Evolutionary conservation across 2,113 vertebrate genomes (phyloP).

Genomic region (Rana temporaria): DNA sequence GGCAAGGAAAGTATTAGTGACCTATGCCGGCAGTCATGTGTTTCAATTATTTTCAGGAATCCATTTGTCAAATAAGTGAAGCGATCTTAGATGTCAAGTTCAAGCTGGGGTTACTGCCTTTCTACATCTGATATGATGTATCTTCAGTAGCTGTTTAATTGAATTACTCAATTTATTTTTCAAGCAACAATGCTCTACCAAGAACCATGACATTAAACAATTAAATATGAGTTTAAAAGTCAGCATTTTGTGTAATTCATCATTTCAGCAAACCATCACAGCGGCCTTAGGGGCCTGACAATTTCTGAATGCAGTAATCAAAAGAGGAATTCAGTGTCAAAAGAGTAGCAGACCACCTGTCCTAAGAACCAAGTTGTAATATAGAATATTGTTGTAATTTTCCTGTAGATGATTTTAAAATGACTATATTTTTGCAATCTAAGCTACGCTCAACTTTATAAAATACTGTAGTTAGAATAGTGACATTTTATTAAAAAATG

Average conservation of each 20-base stretch:
- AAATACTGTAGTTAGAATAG: too few species aligned
- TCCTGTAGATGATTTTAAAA: constrained; percentile 39
- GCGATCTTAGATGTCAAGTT: constrained; percentile 90
- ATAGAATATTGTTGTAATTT: background rate
- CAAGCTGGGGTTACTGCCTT: constrained; percentile 97
- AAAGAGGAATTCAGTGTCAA: constrained; percentile 54
- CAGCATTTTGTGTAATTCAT: constrained; percentile 89
- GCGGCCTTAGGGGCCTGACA: constrained; percentile 60
- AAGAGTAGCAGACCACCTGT: constrained; percentile 49
- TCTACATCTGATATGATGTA: constrained; percentile 98
- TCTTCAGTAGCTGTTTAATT: constrained; percentile 98
- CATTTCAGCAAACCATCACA: constrained; percentile 72
- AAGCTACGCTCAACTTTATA: too few species aligned
- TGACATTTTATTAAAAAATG: too few species aligned
- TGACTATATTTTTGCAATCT: too few species aligned
- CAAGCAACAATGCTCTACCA: constrained; percentile 97
- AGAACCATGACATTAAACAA: constrained; percentile 96
- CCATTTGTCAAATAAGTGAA: constrained; percentile 97
- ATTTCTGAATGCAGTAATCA: constrained; percentile 47
- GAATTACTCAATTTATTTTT: constrained; percentile 99
- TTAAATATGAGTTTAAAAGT: constrained; percentile 96
- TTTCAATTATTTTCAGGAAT: constrained; percentile 99
- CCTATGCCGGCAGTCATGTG: constrained; percentile 98
- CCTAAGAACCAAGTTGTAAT: constrained; percentile 34
- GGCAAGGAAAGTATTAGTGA: constrained; percentile 96